phyloP scores from a whole-genome alignment of 2,113 vertebrate genomes.

The Colistium nudipinnis region DNA sequence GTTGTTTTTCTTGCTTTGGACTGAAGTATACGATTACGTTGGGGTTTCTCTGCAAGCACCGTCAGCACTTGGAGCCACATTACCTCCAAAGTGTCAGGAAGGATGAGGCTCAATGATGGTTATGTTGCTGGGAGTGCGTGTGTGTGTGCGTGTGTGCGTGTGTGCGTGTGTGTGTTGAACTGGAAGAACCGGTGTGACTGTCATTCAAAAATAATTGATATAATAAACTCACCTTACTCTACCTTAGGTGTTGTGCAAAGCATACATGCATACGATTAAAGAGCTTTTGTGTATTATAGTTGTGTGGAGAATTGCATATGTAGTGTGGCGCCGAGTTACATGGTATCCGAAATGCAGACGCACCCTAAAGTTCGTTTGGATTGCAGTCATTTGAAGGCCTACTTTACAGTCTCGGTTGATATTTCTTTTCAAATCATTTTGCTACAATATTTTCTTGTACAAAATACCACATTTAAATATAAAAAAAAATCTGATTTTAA shows the following conservation, averaged over 20 bases:
- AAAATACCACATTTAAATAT: neutral
- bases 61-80: constrained; percentile 39
- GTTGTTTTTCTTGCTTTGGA: constrained; percentile 4
- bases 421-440: neutral
- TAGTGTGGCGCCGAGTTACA: no score
- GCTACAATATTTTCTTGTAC: neutral
- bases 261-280: neutral
- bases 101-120: neutral
- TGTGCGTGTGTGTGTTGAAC: neutral
- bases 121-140: neutral
- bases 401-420: neutral
- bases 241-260: neutral
- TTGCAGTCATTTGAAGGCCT: neutral
- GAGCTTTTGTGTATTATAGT: no score
- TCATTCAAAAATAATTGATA: neutral
- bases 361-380: neutral
- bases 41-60: no score
- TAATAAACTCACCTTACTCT: neutral
- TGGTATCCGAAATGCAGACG: neutral
- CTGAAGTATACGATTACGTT: no score
- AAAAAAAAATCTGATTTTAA: neutral
- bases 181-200: neutral
- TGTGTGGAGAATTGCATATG: no score
- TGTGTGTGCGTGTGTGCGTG: neutral
- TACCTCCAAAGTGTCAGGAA: constrained; percentile 21